A percentile compares a stretch with the other conserved stretches of the same genome.
Evolutionary conservation across 1,140 invertebrate species (phyloP).

Genomic region (Caenorhabditis brenneri): DNA sequence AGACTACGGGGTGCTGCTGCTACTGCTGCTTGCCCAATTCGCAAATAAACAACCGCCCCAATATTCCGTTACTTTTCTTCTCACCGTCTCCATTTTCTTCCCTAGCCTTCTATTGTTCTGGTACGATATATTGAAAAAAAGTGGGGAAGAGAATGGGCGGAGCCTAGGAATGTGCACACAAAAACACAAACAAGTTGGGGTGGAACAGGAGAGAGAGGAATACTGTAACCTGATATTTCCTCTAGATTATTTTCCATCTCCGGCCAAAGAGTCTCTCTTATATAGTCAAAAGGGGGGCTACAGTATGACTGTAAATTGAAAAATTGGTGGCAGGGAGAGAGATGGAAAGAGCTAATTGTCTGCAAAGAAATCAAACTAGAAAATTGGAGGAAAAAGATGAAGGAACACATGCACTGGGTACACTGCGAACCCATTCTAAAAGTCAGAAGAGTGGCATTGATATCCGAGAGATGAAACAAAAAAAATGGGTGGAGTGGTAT

Average conservation of each 20-base stretch:
- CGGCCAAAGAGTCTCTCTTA: too few relatives aligned
- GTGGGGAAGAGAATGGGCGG: too few relatives aligned
- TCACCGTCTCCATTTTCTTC: background rate
- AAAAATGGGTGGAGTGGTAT: too few relatives aligned
- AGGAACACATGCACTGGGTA: background rate
- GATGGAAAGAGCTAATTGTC: background rate
- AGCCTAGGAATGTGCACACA: too few relatives aligned
- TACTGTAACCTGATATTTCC: background rate
- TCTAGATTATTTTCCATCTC: background rate
- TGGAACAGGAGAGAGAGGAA: background rate
- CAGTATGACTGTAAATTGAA: background rate
- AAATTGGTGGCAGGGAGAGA: background rate
- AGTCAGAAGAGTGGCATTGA: background rate
- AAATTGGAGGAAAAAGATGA: background rate
- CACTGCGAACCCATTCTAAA: background rate
- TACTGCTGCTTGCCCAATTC: conserved; percentile 4
- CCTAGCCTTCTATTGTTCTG: background rate
- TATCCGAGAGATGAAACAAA: too few relatives aligned
- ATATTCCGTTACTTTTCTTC: conserved; percentile 5
- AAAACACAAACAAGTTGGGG: background rate
- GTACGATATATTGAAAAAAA: background rate
- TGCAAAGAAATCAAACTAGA: background rate
- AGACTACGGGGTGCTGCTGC: background rate
- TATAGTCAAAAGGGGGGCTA: background rate
- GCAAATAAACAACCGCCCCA: conserved; percentile 4